Conservation (phyloP, 2,888 invertebrate species). For the Drosophila trichaetosa region DNA sequence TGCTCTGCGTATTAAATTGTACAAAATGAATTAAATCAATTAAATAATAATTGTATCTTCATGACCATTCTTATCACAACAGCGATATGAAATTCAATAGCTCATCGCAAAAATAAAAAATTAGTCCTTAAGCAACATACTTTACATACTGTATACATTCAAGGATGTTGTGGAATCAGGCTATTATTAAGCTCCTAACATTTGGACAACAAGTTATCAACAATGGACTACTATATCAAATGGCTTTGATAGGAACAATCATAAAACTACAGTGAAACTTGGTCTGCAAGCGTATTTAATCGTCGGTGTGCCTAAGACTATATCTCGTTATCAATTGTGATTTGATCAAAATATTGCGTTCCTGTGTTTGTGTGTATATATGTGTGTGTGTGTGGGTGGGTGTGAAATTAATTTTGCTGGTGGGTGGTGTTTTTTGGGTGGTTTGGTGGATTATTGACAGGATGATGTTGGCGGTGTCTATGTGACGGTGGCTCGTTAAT, state of each 20-base stretch:
- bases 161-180: background rate
- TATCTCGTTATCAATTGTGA: conserved; percentile 5
- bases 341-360: conserved; percentile 13
- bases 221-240: background rate
- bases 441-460: background rate
- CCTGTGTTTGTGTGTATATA: background rate
- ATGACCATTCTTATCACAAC: background rate
- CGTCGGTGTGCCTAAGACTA: background rate
- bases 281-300: background rate
- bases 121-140: background rate
- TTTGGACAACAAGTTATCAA: background rate
- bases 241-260: background rate
- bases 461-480: background rate
- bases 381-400: background rate
- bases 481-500: conserved; percentile 13
- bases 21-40: background rate
- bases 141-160: background rate
- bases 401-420: conserved; percentile 24
- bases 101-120: background rate
- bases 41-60: background rate
- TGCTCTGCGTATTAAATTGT: background rate
- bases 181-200: background rate
- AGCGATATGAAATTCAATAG: background rate
- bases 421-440: conserved; percentile 1
- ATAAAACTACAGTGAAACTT: background rate